Percentiles rank a stretch among this genome's conserved stretches.
Conservation (phyloP, 1,140 invertebrate species). For the Mizuhopecten yessoensis region DNA sequence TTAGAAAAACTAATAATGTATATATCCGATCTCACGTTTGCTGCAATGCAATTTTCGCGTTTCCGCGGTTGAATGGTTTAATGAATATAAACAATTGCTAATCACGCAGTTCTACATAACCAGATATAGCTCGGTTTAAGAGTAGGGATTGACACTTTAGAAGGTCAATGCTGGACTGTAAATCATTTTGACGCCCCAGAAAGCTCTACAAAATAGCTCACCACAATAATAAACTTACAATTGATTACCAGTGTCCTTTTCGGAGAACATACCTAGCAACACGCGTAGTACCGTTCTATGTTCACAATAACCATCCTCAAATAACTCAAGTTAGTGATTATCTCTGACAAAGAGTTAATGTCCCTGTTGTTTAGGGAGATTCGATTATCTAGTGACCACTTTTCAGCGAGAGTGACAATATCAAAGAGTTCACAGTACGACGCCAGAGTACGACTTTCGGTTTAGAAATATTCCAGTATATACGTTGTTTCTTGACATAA, state of each 20-base stretch:
- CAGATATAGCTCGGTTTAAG: too few species aligned
- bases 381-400: not conserved
- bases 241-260: not conserved
- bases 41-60: too few species aligned
- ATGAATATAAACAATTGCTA: too few species aligned
- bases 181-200: not conserved
- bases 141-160: too few species aligned
- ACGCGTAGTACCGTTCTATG: not conserved
- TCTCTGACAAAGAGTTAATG: not conserved
- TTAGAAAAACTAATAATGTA: too few species aligned
- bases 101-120: too few species aligned
- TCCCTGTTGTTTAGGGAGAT: not conserved
- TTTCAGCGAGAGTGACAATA: not conserved
- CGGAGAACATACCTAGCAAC: not conserved
- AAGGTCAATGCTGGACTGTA: not conserved
- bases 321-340: not conserved
- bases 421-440: not conserved
- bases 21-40: too few species aligned
- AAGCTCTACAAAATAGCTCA: not conserved
- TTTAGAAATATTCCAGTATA: too few species aligned
- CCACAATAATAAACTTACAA: not conserved
- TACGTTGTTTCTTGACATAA: too few species aligned
- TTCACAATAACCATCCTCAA: not conserved
- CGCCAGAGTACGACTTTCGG: not conserved
- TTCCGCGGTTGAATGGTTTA: too few species aligned